These are phyloP conservation scores for Oncorhynchus masou DNA, from an alignment of 2,113 vertebrate species.

Conservation along the genomic window DNA sequence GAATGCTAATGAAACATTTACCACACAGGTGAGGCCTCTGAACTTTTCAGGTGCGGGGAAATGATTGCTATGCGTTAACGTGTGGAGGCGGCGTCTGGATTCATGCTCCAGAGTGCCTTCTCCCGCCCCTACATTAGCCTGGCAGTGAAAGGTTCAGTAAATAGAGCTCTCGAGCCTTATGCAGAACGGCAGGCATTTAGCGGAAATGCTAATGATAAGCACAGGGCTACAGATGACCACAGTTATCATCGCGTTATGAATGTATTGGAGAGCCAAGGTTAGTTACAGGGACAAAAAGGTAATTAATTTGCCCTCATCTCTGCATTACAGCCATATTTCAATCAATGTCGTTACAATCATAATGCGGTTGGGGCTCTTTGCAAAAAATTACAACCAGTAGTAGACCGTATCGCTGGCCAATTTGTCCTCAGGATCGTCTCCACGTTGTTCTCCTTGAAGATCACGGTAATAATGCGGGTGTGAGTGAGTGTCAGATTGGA, in stretches of 20 bases:
- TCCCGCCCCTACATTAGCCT: neutral
- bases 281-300: slow-evolving; percentile 33
- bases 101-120: neutral
- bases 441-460: neutral
- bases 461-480: no score
- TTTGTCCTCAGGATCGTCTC: slow-evolving; percentile 5
- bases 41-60: slow-evolving; percentile 72
- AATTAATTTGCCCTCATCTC: slow-evolving; percentile 34
- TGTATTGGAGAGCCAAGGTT: slow-evolving; percentile 23
- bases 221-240: slow-evolving; percentile 52
- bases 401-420: neutral
- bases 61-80: slow-evolving; percentile 57
- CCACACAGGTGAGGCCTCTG: slow-evolving; percentile 55
- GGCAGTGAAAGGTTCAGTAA: slow-evolving; percentile 60
- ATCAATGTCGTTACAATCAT: slow-evolving; percentile 31
- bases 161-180: slow-evolving; percentile 63
- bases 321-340: slow-evolving; percentile 45
- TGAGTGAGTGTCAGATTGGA: neutral
- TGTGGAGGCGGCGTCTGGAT: slow-evolving; percentile 20
- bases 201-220: slow-evolving; percentile 67
- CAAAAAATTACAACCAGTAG: slow-evolving; percentile 16
- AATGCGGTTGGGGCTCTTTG: slow-evolving; percentile 11
- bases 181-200: slow-evolving; percentile 68
- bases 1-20: slow-evolving; percentile 70
- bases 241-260: slow-evolving; percentile 10